Evolutionary conservation across 2,888 invertebrate genomes (phyloP).

Genomic region (Eustalomyia histrio): DNA sequence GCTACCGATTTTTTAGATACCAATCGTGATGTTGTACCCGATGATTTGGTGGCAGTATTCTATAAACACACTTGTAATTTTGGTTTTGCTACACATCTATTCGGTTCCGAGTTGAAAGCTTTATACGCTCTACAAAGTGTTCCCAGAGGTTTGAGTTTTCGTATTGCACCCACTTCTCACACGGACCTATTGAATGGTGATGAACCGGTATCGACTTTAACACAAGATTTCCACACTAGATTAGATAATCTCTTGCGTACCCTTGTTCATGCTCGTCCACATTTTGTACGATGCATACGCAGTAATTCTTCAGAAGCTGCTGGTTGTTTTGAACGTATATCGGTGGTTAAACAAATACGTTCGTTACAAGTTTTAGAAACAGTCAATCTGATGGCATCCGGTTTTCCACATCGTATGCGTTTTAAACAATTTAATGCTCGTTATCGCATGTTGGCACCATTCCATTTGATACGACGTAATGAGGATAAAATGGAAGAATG

Average conservation of each 20-base stretch:
- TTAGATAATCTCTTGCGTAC: conserved; percentile 95
- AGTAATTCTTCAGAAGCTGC: conserved; percentile 91
- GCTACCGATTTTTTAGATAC: conserved; percentile 93
- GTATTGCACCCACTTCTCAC: conserved; percentile 94
- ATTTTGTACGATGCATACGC: conserved; percentile 95
- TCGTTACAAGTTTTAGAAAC: conserved; percentile 96
- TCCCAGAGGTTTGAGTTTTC: conserved; percentile 89
- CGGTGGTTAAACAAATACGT: conserved; percentile 92
- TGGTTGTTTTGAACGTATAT: conserved; percentile 90
- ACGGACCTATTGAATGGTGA: conserved; percentile 90
- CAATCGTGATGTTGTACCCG: conserved; percentile 94
- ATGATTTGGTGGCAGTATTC: conserved; percentile 94
- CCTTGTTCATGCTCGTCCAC: conserved; percentile 94
- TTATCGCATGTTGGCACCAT: conserved; percentile 92
- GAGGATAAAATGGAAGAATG: conserved; percentile 88
- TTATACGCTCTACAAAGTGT: conserved; percentile 87
- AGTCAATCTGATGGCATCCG: conserved; percentile 96
- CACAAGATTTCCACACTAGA: conserved; percentile 96
- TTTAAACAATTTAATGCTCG: conserved; percentile 94
- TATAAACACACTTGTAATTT: conserved; percentile 96
- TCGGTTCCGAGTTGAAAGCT: conserved; percentile 93
- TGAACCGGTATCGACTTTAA: conserved; percentile 92
- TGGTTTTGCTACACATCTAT: conserved; percentile 98
- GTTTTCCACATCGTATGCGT: conserved; percentile 96
- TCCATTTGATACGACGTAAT: conserved; percentile 83